Base-by-base conservation (phyloP, 2,888 invertebrate genomes). In the Diplolepis rosae region DNA sequence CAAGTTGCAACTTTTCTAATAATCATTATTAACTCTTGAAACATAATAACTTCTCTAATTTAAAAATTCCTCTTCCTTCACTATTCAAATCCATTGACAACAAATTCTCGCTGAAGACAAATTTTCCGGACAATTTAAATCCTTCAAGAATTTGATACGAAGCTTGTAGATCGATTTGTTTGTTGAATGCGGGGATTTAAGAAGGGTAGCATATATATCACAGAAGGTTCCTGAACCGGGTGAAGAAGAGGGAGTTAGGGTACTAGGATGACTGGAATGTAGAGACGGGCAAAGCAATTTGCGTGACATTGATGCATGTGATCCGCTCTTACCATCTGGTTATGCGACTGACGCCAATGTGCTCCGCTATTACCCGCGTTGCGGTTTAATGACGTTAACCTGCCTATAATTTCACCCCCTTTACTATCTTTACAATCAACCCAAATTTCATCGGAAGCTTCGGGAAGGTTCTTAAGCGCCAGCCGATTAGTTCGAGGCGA, bases 381-480 rank as follows among this genome's bases (percentile, higher is more conserved):
- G 77, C 73, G 74, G 74, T 82, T 77, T 83, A 83, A 83, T 73
- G 79, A 81, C 76, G 77, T 79, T 75, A 68, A 66, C 68, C 71
- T 32, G 51, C 35, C 35, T 35, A 61, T 22, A 13, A n/a, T n/a
- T n/a, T 22, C 35, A 35, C 13, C 3, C 28, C n/a, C 13, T 6
- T 30, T 11, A 18, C 22, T 15, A 7, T 9, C 11, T 18, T 22
- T 48, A 9, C n/a, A 52, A 52, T 28, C 15, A 30, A 28, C 52
- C 28, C 28, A 30, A 28, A 52, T 28, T 52, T 6, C 28, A 52
- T 28, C 2, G 28, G n/a, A 22, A 48, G 48, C 22, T 56, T 35
- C 66, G 50, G n/a, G 28, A 39, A 22, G 32, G 56, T 48, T 66
- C 45, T 65, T 65, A 45, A 18, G 24, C 27, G 15, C 65, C 54